A percentile compares a stretch with the other conserved stretches of the same genome.
Conservation (phyloP, 1,140 invertebrate genomes). For the Charaxes varanes region DNA sequence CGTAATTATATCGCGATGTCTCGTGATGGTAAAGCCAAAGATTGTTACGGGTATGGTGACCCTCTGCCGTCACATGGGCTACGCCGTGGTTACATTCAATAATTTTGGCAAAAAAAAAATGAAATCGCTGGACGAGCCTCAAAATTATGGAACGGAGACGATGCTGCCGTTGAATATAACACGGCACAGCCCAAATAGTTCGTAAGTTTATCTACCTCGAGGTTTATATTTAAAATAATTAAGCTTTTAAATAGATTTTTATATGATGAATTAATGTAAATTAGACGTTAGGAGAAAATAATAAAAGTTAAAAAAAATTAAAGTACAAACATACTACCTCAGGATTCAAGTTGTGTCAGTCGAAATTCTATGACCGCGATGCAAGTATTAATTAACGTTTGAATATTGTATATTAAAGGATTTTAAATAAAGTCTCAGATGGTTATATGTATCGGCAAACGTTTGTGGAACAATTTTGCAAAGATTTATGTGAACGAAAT, state of each 20-base stretch:
- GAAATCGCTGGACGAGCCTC: slow-evolving; percentile 20
- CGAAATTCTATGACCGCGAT: slow-evolving; percentile 34
- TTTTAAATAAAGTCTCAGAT: slow-evolving; percentile 24
- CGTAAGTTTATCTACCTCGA: slow-evolving; percentile 74
- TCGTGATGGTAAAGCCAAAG: slow-evolving; percentile 75
- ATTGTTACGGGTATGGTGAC: slow-evolving; percentile 74
- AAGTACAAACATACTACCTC: slow-evolving; percentile 75
- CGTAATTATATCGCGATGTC: slow-evolving; percentile 65
- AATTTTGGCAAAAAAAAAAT: slow-evolving; percentile 7
- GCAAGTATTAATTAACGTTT: slow-evolving; percentile 42
- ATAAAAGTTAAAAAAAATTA: slow-evolving; percentile 62
- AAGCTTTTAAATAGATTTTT: slow-evolving; percentile 70
- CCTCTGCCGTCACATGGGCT: slow-evolving; percentile 69
- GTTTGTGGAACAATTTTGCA: slow-evolving; percentile 34
- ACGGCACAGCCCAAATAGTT: slow-evolving; percentile 50
- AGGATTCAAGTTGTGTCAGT: slow-evolving; percentile 60
- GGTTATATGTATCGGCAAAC: slow-evolving; percentile 27
- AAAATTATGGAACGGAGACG: not conserved
- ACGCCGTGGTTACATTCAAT: slow-evolving; percentile 40
- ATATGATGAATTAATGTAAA: slow-evolving; percentile 63
- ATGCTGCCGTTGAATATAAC: slow-evolving; percentile 20
- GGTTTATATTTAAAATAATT: slow-evolving; percentile 62
- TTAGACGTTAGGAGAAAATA: slow-evolving; percentile 49
- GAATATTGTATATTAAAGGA: slow-evolving; percentile 29
- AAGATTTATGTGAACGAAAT: slow-evolving; percentile 25